Base-by-base conservation (phyloP, 2,797 vertebrate genomes). In the Notolepis coatsorum region DNA sequence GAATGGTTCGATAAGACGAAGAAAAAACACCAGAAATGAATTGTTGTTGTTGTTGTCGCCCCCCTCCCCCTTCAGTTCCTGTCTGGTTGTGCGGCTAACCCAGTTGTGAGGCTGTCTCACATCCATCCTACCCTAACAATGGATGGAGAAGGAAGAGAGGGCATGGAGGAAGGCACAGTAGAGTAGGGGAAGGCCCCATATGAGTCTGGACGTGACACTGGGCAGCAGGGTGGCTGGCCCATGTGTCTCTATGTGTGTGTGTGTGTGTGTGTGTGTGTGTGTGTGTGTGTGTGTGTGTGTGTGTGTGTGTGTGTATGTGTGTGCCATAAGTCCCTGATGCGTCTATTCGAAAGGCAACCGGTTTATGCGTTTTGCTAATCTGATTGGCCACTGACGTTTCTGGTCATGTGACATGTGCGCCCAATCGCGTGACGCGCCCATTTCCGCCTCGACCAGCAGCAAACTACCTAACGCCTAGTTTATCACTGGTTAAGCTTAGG, bases 111-210 rank as follows among this genome's bases (percentile, higher is more conserved):
- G 61, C 74, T 68, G 86, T 90, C 86, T 90, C 61, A 57, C 24
- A 4, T 78, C 69, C 75, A 85, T 91, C 85, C 81, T 87, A 53
- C 74, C 64, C 68, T 12, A 85, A 90, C 89, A 90, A 90, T 89
- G 33, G 70, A 63, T 53, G 20, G 41, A 55, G 60, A 55, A 28
- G 68, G 46, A 64, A 66, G 52, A 41, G 65, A 61, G 12, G 27
- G 18, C 55, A 17, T 47, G 33, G 64, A 55, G 70, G 61, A 67
- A 58, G 52, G 42, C 69, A 25, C 65, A 68, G 57, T 50, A 31
- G 60, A 50, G 33, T 43, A 4, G 25, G 27, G 39, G 27, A 25
- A 43, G 38, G 25, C 50, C 50, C 20, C 1, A 27, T 57, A 37
- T 59, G 50, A 15, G 24, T 55, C 31, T 43, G 39, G 41, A 71